Percentiles rank a stretch among this genome's conserved stretches.
Evolutionary conservation across 2,113 vertebrate genomes (phyloP).

Genomic region (Glaucidium brasilianum): DNA sequence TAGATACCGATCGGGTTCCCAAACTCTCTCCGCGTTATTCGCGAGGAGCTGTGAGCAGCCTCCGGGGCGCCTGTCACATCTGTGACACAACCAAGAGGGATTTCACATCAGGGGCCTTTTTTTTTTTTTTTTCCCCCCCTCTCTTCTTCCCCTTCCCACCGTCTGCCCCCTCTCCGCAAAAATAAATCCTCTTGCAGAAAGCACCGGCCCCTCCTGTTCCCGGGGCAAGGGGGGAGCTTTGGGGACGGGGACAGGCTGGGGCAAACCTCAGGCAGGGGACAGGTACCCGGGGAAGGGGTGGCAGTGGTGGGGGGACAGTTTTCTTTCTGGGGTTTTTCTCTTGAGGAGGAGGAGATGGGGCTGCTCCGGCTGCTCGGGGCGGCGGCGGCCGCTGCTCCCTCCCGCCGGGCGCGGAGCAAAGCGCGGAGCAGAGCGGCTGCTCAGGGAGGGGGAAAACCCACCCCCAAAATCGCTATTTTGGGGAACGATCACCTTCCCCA

Average conservation of each 20-base stretch:
- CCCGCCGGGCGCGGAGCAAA: neutral
- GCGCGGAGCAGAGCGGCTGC: neutral
- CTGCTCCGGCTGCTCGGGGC: neutral
- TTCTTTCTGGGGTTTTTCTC: neutral
- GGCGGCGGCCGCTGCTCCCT: neutral
- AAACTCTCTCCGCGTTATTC: neutral
- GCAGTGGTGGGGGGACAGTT: neutral
- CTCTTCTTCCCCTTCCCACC: too few species aligned
- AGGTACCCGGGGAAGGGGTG: neutral
- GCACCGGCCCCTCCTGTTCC: neutral
- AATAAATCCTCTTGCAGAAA: neutral
- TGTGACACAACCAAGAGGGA: slow-evolving; percentile 12
- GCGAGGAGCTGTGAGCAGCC: slow-evolving; percentile 54
- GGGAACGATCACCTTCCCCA: neutral
- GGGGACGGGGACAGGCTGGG: neutral
- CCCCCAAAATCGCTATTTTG: neutral
- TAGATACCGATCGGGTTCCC: neutral
- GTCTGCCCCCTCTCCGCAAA: fast-evolving
- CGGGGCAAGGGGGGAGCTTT: neutral
- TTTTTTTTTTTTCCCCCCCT: neutral
- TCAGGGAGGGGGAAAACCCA: neutral
- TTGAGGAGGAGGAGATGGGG: neutral
- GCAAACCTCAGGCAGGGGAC: neutral
- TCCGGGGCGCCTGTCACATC: slow-evolving; percentile 65
- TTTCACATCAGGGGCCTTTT: neutral